A percentile compares a stretch with the other conserved stretches of the same genome.
These are phyloP conservation scores for Megaceryle torquata DNA, from an alignment of 2,113 vertebrate species.

Conservation along the genomic window DNA sequence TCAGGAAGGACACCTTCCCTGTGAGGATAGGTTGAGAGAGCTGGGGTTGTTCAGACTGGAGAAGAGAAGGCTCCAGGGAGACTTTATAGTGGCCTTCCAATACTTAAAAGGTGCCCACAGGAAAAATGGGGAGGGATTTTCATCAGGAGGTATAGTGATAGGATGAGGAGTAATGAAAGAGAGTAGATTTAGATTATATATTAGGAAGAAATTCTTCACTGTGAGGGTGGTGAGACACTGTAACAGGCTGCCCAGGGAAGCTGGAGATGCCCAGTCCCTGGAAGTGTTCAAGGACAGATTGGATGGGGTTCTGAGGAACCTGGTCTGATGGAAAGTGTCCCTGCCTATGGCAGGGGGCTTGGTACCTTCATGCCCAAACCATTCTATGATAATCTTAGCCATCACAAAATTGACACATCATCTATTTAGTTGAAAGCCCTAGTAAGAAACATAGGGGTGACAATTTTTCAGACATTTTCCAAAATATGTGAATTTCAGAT, in stretches of 20 bases:
- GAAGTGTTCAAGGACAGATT: neutral
- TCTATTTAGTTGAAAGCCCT: neutral
- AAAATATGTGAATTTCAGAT: neutral
- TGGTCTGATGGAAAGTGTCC: neutral
- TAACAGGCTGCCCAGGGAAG: neutral
- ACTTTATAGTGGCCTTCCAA: neutral
- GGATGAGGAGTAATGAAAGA: neutral
- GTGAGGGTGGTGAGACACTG: neutral
- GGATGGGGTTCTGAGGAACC: neutral
- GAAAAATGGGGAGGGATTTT: neutral
- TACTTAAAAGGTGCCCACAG: rapidly evolving
- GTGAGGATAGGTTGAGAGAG: neutral
- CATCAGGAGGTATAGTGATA: rapidly evolving
- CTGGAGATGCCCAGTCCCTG: too few relatives aligned
- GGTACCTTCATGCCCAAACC: neutral
- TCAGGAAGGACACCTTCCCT: neutral
- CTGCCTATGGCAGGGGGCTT: rapidly evolving
- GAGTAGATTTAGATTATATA: neutral
- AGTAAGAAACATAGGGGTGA: neutral
- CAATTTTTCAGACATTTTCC: neutral
- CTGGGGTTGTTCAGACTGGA: neutral
- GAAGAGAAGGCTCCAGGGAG: neutral
- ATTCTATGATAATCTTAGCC: neutral
- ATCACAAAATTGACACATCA: neutral
- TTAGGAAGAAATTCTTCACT: neutral